phyloP scores from a whole-genome alignment of 1,140 invertebrate genomes.

The Drosophila subpulchrella region DNA sequence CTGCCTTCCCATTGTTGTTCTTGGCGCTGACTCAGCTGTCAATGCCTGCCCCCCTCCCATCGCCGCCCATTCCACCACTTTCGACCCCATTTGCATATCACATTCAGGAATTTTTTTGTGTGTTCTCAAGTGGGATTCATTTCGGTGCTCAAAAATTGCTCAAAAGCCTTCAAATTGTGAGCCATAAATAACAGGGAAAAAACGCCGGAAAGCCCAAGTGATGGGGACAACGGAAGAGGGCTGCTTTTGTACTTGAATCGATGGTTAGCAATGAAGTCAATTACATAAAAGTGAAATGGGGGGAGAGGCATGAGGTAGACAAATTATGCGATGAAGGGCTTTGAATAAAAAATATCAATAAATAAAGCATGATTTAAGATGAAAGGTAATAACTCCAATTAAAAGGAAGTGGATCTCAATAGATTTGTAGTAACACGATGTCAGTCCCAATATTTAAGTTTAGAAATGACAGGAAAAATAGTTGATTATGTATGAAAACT shows the following conservation, averaged over 20 bases:
- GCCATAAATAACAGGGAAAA: constrained; percentile 38
- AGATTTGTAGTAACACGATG: neutral
- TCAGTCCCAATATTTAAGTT: too few relatives aligned
- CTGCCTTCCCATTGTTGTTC: constrained; percentile 34
- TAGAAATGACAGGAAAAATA: too few relatives aligned
- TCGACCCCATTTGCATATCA: constrained; percentile 44
- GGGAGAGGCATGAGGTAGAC: constrained; percentile 15
- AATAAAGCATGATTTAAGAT: neutral
- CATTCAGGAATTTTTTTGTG: constrained; percentile 46
- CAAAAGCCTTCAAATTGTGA: constrained; percentile 52
- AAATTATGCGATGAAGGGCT: constrained; percentile 1
- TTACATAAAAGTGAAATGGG: constrained; percentile 49
- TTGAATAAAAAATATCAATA: neutral
- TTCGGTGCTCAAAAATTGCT: constrained; percentile 46
- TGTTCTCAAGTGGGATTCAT: constrained; percentile 48
- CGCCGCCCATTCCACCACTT: constrained; percentile 1
- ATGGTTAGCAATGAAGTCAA: constrained; percentile 63
- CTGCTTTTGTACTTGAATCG: constrained; percentile 52
- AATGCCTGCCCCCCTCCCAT: neutral
- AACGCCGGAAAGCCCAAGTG: constrained; percentile 11
- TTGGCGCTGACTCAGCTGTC: constrained; percentile 42
- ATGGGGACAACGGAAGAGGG: constrained; percentile 23
- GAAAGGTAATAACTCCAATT: neutral
- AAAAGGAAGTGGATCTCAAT: neutral
- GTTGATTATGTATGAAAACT: too few relatives aligned